These are phyloP conservation scores for Chironomus tentans DNA, from an alignment of 2,888 invertebrate species.

Conservation along the genomic window DNA sequence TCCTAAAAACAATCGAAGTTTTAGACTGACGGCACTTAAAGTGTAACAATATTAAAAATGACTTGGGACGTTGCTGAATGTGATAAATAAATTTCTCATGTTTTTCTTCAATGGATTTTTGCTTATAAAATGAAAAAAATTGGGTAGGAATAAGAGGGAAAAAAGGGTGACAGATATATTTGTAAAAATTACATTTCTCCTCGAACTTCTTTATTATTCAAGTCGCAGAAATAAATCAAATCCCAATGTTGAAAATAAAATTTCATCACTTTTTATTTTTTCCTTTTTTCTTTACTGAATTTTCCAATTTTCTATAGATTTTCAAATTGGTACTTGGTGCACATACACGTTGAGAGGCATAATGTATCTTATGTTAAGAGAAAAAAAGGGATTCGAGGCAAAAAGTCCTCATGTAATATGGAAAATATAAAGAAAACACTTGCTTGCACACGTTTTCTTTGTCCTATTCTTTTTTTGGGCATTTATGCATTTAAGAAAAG, in stretches of 20 bases:
- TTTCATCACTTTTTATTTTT: not conserved
- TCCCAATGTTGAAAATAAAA: not conserved
- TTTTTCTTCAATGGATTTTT: too few relatives aligned
- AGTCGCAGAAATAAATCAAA: conserved; percentile 7
- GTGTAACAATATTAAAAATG: not conserved
- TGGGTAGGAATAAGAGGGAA: not conserved
- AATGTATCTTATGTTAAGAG: too few relatives aligned
- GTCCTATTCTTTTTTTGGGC: too few relatives aligned
- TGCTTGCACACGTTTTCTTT: too few relatives aligned
- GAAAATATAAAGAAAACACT: too few relatives aligned
- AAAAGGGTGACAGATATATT: not conserved
- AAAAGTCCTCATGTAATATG: too few relatives aligned
- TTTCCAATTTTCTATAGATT: not conserved
- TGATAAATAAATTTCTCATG: not conserved
- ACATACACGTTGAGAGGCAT: too few relatives aligned
- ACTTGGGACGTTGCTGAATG: not conserved
- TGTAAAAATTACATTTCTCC: not conserved
- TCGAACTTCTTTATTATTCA: not conserved
- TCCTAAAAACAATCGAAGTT: not conserved
- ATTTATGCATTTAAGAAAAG: too few relatives aligned
- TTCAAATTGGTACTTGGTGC: not conserved
- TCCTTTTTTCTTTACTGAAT: not conserved
- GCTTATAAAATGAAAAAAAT: too few relatives aligned
- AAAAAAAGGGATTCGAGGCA: too few relatives aligned
- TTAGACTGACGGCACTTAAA: not conserved